Evolutionary conservation across 37 sponge, comb jelly and placozoan species (phyloP), one percentile per base, ranked within the genome.

Genomic region (Amphimedon queenslandica): DNA sequence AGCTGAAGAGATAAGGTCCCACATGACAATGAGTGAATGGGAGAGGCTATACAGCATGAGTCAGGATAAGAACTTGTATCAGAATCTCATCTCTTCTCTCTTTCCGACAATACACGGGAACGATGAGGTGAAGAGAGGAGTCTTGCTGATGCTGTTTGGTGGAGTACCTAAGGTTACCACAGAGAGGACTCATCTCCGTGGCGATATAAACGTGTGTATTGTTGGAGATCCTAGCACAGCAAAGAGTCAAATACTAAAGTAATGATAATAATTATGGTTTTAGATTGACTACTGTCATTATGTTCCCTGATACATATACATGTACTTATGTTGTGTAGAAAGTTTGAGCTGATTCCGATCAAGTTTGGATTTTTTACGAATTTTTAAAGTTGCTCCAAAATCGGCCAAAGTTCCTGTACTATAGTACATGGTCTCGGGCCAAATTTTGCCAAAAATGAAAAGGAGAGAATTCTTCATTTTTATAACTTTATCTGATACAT

Each of bases 101-200:
- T 99, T 99, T 84, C 96, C 99, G 3, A 95, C 96, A 24, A 92
- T 99, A 8, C 96, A 99, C 75, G 99, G 99, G n/a, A 95, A 90
- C 73, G 99, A 99, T 73, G 99, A 99, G 76, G 91, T 95, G 8
- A 99, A 99, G 80, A 76, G 97, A 29, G 99, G 99, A 32, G 77
- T 99, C 18, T 69, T 99, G 31, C 67, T 99, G 73, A 99, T 99
- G 99, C 63, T 99, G 82, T 95, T 95, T 75, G 99, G 99, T 31
- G 99, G 99, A 27, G 94, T 99, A 3, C 83, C 96, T 51, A 99
- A 99, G 92, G 68, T 63, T 6, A 99, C 99, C 42, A 79, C 71
- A 18, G 99, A 99, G 65, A 89, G 92, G 3, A 99, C 99, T 20
- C 80, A 73, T 66, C 94, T 99, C 67, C 81, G 99, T 65, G 99